Conservation (phyloP, 2,888 invertebrate genomes). For the Magallana nippona region DNA sequence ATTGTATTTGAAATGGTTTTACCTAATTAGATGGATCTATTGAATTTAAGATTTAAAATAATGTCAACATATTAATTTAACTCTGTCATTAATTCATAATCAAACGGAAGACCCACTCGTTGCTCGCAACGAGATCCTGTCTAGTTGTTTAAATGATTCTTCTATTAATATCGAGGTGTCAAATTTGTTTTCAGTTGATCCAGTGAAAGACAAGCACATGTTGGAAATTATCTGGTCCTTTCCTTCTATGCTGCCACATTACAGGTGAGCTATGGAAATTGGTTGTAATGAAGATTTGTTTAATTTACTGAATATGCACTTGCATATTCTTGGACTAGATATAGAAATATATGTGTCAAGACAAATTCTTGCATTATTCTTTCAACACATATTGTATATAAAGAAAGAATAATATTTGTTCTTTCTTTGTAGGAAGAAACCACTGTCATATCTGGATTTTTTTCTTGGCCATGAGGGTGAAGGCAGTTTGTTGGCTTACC, state of each 20-base stretch:
- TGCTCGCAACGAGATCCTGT: no score
- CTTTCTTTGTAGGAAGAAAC: slow-evolving; percentile 83
- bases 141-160: no score
- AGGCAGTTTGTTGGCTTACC: slow-evolving; percentile 77
- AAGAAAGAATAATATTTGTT: background rate
- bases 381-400: no score
- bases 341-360: background rate
- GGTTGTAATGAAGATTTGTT: background rate
- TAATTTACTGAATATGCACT: background rate
- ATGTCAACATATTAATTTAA: no score
- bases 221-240: slow-evolving; percentile 85
- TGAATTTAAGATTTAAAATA: no score
- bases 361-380: background rate
- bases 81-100: no score
- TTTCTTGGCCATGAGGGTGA: slow-evolving; percentile 92
- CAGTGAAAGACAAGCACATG: slow-evolving; percentile 78
- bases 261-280: slow-evolving; percentile 79
- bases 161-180: background rate
- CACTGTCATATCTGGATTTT: slow-evolving; percentile 88
- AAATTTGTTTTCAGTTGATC: slow-evolving; percentile 68
- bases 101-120: no score
- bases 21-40: no score
- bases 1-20: no score
- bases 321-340: no score
- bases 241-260: slow-evolving; percentile 84